phyloP scores from a whole-genome alignment of 2,113 vertebrate genomes.

The Hippocampus zosterae region DNA sequence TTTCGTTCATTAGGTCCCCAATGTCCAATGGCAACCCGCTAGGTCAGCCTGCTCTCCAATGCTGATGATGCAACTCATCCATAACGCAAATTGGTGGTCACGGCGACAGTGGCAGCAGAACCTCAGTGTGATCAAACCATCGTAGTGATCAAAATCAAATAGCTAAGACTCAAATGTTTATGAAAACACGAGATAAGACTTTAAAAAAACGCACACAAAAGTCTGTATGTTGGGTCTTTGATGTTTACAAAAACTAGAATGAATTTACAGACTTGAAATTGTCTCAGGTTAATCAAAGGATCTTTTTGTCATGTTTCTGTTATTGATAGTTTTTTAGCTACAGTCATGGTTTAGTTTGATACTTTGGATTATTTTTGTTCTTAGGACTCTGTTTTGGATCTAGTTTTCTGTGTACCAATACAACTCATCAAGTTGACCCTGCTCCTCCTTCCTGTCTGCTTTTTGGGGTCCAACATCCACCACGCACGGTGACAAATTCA shows the following conservation, averaged over 20 bases:
- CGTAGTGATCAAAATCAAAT: neutral
- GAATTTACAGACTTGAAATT: neutral
- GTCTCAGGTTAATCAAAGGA: neutral
- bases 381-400: too few species aligned
- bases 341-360: too few species aligned
- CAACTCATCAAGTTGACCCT: too few species aligned
- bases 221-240: too few species aligned
- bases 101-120: conserved; percentile 27
- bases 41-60: neutral
- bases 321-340: too few species aligned
- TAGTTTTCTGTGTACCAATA: too few species aligned
- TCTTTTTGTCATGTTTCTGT: too few species aligned
- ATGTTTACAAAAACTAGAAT: too few species aligned
- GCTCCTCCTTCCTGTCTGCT: too few species aligned
- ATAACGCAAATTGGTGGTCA: conserved; percentile 55
- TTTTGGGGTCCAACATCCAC: too few species aligned
- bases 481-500: too few species aligned
- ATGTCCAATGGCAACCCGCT: conserved; percentile 5
- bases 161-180: neutral
- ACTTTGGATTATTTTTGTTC: too few species aligned
- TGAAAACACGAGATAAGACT: neutral
- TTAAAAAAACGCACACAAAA: neutral
- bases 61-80: conserved; percentile 44
- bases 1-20: neutral
- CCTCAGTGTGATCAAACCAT: neutral